Percentiles rank a stretch among this genome's conserved stretches.
These are phyloP conservation scores for Vireo griseus DNA, from an alignment of 2,797 vertebrate genomes.

Conservation along the genomic window DNA sequence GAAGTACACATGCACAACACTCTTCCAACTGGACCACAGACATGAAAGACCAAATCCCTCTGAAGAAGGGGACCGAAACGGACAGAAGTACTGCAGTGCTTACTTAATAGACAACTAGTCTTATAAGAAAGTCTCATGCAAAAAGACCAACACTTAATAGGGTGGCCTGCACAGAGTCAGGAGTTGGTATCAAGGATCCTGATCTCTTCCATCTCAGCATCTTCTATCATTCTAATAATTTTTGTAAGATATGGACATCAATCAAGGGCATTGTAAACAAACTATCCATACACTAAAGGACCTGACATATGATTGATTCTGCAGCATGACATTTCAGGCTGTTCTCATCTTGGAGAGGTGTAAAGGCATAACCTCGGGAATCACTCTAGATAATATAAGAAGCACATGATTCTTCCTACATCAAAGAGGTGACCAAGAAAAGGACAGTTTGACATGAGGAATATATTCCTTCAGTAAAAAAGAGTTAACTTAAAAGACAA, in stretches of 20 bases:
- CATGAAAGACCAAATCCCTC: neutral
- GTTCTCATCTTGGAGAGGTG: neutral
- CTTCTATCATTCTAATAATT: neutral
- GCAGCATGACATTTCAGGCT: neutral
- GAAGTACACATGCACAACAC: neutral
- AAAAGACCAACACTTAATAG: neutral
- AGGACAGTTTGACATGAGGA: neutral
- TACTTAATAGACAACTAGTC: neutral
- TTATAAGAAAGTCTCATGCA: rapidly evolving
- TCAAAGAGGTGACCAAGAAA: neutral
- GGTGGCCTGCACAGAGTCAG: neutral
- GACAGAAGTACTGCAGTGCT: neutral
- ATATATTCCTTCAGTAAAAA: neutral
- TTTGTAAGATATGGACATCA: neutral
- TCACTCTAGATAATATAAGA: neutral
- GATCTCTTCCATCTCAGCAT: neutral
- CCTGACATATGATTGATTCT: neutral
- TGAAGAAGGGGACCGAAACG: neutral
- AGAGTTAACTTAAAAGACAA: neutral
- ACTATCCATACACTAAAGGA: neutral
- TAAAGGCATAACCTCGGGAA: neutral
- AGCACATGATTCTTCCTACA: neutral
- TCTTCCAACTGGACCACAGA: neutral
- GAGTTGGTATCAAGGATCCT: neutral
- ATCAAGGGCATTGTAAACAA: neutral